phyloP scores from a whole-genome alignment of 2,113 vertebrate species.

The Ceyx cyanopectus region DNA sequence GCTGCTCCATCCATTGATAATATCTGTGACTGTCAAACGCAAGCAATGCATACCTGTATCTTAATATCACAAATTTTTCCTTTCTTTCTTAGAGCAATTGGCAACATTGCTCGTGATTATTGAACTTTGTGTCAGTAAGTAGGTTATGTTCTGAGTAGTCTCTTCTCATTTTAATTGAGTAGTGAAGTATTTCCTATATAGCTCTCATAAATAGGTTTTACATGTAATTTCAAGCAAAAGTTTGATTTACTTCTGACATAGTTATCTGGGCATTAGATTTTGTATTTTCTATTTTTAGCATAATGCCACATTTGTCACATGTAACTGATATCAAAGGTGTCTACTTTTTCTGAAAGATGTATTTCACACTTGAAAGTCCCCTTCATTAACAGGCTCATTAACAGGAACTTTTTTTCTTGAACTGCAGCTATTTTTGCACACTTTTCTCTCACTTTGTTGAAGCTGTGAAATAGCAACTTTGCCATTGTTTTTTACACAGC shows the following conservation, averaged over 20 bases:
- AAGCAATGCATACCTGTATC: neutral
- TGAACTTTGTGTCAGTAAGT: neutral
- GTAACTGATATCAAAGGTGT: neutral
- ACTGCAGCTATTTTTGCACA: no score
- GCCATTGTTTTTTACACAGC: no score
- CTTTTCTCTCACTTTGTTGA: no score
- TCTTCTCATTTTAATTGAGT: neutral
- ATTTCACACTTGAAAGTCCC: slow-evolving; percentile 11
- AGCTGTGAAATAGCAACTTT: no score
- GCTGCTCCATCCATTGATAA: neutral
- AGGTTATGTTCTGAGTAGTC: neutral
- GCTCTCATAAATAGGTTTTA: neutral
- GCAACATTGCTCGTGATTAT: neutral
- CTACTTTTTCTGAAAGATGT: slow-evolving; percentile 24
- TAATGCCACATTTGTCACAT: slow-evolving; percentile 21
- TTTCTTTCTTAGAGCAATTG: neutral
- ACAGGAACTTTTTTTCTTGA: neutral
- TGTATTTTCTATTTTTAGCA: neutral
- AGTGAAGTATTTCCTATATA: neutral
- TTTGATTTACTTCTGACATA: slow-evolving; percentile 16
- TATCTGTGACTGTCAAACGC: neutral
- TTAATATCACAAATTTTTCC: neutral
- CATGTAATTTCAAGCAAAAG: neutral
- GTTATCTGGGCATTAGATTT: neutral
- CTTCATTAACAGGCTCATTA: neutral